Evolutionary conservation across 2,888 invertebrate species (phyloP).

Genomic region (Chrysotoxum bicinctum): DNA sequence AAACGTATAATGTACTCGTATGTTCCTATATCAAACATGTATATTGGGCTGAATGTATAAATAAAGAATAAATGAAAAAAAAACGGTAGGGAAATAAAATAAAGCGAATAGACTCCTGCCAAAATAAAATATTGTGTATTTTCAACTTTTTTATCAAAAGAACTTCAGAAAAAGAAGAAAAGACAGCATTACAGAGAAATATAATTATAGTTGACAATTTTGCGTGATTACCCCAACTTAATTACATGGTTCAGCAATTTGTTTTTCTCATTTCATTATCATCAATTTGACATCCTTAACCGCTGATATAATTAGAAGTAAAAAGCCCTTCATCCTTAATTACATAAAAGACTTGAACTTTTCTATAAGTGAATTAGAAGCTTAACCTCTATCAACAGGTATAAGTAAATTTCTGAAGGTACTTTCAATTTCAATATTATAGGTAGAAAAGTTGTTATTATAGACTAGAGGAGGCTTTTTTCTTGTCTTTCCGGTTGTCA

Average conservation of each 20-base stretch:
- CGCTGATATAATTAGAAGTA: conserved; percentile 16
- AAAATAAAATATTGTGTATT: background rate
- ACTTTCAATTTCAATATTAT: conserved; percentile 15
- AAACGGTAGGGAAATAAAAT: background rate
- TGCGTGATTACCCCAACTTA: background rate
- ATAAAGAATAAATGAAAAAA: too few species aligned
- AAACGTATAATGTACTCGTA: too few species aligned
- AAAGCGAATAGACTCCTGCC: background rate
- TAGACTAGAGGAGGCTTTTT: background rate
- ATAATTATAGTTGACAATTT: conserved; percentile 10
- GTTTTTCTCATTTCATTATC: conserved; percentile 7
- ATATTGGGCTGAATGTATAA: too few species aligned
- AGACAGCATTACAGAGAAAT: background rate
- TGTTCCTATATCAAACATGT: too few species aligned
- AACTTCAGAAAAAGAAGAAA: background rate
- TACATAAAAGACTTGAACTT: conserved; percentile 26
- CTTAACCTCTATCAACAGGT: conserved; percentile 18
- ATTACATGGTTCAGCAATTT: conserved; percentile 21
- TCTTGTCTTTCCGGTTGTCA: background rate
- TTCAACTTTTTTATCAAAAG: background rate
- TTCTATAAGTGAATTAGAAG: conserved; percentile 18
- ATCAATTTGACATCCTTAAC: conserved; percentile 15
- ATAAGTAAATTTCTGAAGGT: background rate
- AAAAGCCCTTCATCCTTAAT: conserved; percentile 25
- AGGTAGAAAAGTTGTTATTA: background rate